phyloP scores from a whole-genome alignment of 2,113 vertebrate species.

The Hypanus sabinus region DNA sequence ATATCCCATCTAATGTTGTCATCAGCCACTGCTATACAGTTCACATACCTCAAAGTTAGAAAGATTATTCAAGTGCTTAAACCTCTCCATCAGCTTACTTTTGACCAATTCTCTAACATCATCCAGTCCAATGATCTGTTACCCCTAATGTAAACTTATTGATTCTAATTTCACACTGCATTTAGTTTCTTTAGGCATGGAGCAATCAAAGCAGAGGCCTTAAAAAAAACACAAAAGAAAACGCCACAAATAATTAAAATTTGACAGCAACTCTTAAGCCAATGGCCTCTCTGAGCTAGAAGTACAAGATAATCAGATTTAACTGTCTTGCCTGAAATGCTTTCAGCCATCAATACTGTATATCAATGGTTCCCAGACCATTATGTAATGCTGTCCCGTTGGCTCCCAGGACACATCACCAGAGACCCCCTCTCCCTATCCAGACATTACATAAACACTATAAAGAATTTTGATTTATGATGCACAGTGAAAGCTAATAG shows the following conservation, averaged over 20 bases:
- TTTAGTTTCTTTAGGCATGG: background rate
- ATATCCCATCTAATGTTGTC: background rate
- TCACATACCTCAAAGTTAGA: background rate
- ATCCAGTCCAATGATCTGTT: background rate
- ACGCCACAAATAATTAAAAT: background rate
- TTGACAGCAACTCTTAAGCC: too few species aligned
- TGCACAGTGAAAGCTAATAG: too few species aligned
- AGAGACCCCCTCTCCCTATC: too few species aligned
- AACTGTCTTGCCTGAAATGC: background rate
- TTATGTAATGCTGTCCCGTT: too few species aligned
- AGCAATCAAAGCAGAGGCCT: background rate
- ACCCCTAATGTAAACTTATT: background rate
- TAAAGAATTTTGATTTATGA: too few species aligned
- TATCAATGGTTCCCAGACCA: too few species aligned
- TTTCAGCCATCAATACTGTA: background rate
- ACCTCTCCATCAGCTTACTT: background rate
- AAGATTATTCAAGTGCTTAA: background rate
- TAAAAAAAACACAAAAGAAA: background rate
- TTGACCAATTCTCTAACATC: background rate
- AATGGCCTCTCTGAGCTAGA: too few species aligned
- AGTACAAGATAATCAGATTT: too few species aligned
- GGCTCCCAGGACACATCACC: too few species aligned
- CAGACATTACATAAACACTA: too few species aligned
- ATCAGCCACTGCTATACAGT: background rate
- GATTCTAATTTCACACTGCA: background rate